A percentile compares a stretch with the other conserved stretches of the same genome.
Conservation (phyloP, 2,113 vertebrate genomes). For the Pyrgilauda ruficollis region DNA sequence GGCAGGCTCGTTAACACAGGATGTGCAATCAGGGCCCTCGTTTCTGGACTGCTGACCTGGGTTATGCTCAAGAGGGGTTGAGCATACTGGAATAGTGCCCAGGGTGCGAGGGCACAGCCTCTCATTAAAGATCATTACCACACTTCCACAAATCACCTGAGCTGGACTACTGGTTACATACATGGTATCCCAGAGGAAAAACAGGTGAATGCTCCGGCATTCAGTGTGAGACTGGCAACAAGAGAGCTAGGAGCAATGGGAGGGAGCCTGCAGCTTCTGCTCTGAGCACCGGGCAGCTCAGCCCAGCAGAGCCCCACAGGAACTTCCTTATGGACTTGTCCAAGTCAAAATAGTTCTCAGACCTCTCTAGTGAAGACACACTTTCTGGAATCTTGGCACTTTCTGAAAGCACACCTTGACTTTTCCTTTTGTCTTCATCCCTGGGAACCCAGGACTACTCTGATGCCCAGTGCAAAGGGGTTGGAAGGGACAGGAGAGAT, state of each 20-base stretch:
- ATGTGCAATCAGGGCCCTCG: background rate
- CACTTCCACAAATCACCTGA: background rate
- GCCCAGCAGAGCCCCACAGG: rapidly evolving
- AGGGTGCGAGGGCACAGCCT: background rate
- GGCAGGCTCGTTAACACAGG: background rate
- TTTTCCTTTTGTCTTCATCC: background rate
- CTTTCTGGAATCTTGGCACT: background rate
- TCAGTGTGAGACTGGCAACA: background rate
- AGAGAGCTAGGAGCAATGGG: background rate
- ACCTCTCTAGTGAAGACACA: background rate
- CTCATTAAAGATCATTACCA: background rate
- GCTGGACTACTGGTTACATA: background rate
- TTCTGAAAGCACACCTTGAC: background rate
- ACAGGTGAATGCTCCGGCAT: background rate
- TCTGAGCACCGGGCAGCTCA: background rate
- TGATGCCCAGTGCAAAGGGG: background rate
- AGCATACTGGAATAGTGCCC: background rate
- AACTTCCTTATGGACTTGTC: background rate
- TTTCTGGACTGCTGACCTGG: background rate
- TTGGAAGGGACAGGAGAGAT: background rate
- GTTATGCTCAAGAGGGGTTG: background rate
- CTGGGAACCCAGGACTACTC: background rate
- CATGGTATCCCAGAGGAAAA: background rate
- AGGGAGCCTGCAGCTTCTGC: background rate
- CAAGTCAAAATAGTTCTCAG: background rate